Percentiles rank a stretch among this genome's conserved stretches.
Conservation (phyloP, 2,797 vertebrate genomes). For the Apogon hyalosoma region DNA sequence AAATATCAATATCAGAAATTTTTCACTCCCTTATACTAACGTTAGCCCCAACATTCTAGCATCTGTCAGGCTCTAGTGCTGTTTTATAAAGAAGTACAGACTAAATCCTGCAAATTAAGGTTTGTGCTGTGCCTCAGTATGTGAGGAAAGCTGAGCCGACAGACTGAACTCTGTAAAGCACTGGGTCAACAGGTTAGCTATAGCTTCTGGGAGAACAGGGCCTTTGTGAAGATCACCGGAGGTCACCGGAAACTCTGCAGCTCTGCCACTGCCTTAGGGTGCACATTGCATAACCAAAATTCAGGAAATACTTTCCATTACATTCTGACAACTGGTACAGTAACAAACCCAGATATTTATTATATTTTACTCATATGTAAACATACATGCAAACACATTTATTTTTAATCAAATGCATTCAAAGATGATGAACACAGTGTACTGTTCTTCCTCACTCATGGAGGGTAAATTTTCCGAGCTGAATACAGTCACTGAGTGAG, state of each 20-base stretch:
- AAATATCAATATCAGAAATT: too few species aligned
- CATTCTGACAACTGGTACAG: slow-evolving; percentile 35
- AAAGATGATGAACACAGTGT: slow-evolving; percentile 6
- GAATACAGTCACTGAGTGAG: slow-evolving; percentile 46
- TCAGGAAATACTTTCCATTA: slow-evolving; percentile 47
- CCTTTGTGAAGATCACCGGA: slow-evolving; percentile 45
- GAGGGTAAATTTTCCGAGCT: slow-evolving; percentile 35
- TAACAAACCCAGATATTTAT: slow-evolving; percentile 8
- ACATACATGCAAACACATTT: slow-evolving; percentile 9
- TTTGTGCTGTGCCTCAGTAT: not conserved
- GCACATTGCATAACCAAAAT: slow-evolving; percentile 58
- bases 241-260: slow-evolving; percentile 49
- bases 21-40: too few species aligned
- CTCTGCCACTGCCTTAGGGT: slow-evolving; percentile 47
- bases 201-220: slow-evolving; percentile 31
- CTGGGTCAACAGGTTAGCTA: slow-evolving; percentile 41
- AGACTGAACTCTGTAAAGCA: slow-evolving; percentile 17
- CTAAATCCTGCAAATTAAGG: not conserved
- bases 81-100: slow-evolving; percentile 4
- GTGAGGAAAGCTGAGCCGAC: slow-evolving; percentile 1
- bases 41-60: too few species aligned
- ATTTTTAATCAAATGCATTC: slow-evolving; percentile 30
- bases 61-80: slow-evolving; percentile 2
- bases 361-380: slow-evolving; percentile 9
- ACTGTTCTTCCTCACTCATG: slow-evolving; percentile 23